phyloP scores from a whole-genome alignment of 2,888 invertebrate genomes.

The Omphaloscelis lunosa region DNA sequence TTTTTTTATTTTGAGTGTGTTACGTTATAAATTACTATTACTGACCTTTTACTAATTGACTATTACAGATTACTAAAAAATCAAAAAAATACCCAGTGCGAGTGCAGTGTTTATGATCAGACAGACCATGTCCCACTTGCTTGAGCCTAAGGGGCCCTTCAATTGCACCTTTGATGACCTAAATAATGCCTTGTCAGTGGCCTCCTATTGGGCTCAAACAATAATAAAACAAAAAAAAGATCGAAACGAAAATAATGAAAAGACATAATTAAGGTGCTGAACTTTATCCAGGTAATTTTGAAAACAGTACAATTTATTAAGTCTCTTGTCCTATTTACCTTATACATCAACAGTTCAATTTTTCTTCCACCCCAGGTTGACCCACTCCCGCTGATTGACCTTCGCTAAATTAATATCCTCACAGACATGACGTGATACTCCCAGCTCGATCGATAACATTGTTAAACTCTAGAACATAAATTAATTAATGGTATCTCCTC shows the following conservation, averaged over 20 bases:
- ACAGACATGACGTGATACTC: constrained; percentile 51
- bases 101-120: too few relatives aligned
- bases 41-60: neutral
- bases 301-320: neutral
- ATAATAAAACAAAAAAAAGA: neutral
- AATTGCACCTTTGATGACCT: neutral
- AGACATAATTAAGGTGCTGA: neutral
- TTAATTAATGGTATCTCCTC: constrained; percentile 62
- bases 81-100: too few relatives aligned
- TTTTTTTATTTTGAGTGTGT: neutral
- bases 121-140: neutral
- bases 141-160: neutral
- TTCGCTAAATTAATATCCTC: constrained; percentile 60
- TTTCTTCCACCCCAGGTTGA: constrained; percentile 42
- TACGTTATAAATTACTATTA: neutral
- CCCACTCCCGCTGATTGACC: constrained; percentile 48
- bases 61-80: too few relatives aligned
- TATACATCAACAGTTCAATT: neutral
- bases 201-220: neutral
- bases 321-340: neutral
- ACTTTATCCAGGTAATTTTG: neutral
- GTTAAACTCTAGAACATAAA: constrained; percentile 65
- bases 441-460: constrained; percentile 64
- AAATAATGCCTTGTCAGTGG: neutral
- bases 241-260: neutral